Evolutionary conservation across 2,888 invertebrate genomes (phyloP).

Genomic region (Punctoribates punctum): DNA sequence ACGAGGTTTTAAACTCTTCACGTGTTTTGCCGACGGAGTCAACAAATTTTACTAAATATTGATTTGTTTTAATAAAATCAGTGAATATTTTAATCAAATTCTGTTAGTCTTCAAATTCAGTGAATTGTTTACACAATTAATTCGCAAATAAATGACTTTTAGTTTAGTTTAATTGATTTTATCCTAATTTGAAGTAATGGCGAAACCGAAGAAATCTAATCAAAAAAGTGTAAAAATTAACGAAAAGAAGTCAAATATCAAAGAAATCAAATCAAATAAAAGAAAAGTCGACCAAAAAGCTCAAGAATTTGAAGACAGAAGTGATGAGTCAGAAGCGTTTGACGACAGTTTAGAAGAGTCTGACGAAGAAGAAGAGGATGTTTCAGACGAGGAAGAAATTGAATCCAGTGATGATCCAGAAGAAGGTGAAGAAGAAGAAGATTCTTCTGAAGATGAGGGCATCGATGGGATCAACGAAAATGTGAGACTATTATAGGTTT

Average conservation of each 20-base stretch:
- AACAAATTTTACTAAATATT: no score
- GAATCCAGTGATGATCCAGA: constrained; percentile 34
- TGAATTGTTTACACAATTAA: no score
- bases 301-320: neutral
- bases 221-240: no score
- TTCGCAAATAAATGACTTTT: no score
- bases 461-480: constrained; percentile 27
- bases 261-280: neutral
- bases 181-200: no score
- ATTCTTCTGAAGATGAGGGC: constrained; percentile 14
- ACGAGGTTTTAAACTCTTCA: no score
- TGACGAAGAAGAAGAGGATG: constrained; percentile 43
- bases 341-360: constrained; percentile 36
- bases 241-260: neutral
- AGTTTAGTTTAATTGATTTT: no score
- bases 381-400: constrained; percentile 38
- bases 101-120: no score
- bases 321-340: neutral
- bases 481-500: neutral
- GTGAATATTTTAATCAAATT: no score
- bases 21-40: no score
- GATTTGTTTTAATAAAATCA: no score
- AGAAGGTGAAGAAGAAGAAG: constrained; percentile 34
- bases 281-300: neutral
- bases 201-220: no score